These are phyloP conservation scores for Ageneiosus marmoratus DNA, from an alignment of 2,113 vertebrate species.

Conservation along the genomic window DNA sequence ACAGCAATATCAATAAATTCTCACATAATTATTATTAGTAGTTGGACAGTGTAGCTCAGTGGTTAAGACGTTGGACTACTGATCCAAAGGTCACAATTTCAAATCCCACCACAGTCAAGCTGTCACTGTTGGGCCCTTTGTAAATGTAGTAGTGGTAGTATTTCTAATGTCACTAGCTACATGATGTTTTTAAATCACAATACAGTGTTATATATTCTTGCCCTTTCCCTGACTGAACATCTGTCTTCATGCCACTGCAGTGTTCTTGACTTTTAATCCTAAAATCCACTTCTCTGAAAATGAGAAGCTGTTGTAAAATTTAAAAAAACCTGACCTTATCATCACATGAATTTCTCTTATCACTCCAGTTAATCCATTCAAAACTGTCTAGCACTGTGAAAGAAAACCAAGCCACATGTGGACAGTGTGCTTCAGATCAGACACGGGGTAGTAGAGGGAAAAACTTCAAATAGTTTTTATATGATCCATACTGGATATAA, in stretches of 20 bases:
- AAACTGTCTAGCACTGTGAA: not conserved
- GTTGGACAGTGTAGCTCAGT: too few relatives aligned
- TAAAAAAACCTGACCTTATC: not conserved
- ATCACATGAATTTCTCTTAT: not conserved
- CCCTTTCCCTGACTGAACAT: not conserved
- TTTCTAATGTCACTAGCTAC: not conserved
- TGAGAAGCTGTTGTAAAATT: not conserved
- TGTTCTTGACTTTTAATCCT: not conserved
- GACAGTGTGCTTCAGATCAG: conserved; percentile 3
- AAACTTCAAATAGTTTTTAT: not conserved
- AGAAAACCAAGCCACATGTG: not conserved
- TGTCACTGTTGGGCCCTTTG: too few relatives aligned
- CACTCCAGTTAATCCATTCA: not conserved
- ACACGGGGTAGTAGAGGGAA: not conserved
- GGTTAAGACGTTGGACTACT: too few relatives aligned
- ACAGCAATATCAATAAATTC: too few relatives aligned
- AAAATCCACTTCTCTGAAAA: not conserved
- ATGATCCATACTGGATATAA: conserved; percentile 33
- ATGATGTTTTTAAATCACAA: not conserved
- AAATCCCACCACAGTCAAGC: too few relatives aligned
- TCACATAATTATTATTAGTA: not conserved
- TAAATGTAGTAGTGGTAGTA: not conserved
- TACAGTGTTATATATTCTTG: not conserved
- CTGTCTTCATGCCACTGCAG: not conserved
- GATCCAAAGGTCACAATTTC: too few relatives aligned